Evolutionary conservation across 2,888 invertebrate genomes (phyloP), one percentile per base, ranked within the genome.

Genomic region (Catocala fraxini): DNA sequence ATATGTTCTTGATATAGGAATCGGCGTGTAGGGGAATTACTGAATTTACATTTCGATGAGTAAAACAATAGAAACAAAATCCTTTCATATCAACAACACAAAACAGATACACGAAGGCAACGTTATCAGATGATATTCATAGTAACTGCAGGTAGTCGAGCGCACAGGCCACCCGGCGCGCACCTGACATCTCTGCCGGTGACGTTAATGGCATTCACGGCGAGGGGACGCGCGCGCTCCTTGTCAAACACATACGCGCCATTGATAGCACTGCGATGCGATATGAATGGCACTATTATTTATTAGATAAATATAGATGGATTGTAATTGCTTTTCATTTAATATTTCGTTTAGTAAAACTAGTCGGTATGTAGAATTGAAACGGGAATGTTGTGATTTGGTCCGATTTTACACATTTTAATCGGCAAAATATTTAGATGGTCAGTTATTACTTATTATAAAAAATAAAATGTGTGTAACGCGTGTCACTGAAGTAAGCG

Each of bases 161-260:
- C 64, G 65, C 63, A 9, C 13, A 42, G 72, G 48, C 71, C 69
- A 64, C 77, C 77, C 75, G 70, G 63, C 47, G 77, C 56, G 76
- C 65, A 52, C 9, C 56, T 60, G 73, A 68, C 77, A 72, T 68
- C 46, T 71, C 87, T 89, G 89, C 79, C 76, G 75, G 75, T 82
- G 89, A 89, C 89, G 81, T 77, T 87, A 82, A 88, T 84, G 84
- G 81, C 81, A 81, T 83, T 86, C 86, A 83, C 71, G 75, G 78
- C 73, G 70, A 63, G 68, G 75, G 77, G 82, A 79, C 81, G 25
- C 25, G 15, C 15, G 25, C 25, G 73, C 77, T 78, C 73, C 80
- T 81, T 79, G 80, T 77, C 75, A 79, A 67, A 71, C 65, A 70
- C 73, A 76, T 67, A 57, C 25, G 51, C 57, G 56, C 66, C 56